A percentile compares a stretch with the other conserved stretches of the same genome.
These are phyloP conservation scores for Aurelia sp. DNA, from an alignment of 30 jellyfish, hydroid and myxozoan species.

Conservation along the genomic window DNA sequence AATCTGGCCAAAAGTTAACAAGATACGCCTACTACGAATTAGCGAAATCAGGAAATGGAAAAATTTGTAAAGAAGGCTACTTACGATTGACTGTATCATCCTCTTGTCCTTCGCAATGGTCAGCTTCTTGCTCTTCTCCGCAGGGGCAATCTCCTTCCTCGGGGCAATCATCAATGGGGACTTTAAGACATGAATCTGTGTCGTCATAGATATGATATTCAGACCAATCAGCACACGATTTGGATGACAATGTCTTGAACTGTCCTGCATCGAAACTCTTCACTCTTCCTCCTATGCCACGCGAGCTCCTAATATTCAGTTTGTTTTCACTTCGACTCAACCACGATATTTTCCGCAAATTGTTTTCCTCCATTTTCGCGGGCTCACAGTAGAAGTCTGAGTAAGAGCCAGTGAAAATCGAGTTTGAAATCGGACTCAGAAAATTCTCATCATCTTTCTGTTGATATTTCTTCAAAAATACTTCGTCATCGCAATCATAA, in stretches of 20 bases:
- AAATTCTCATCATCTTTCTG: neutral
- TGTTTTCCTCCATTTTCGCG: neutral
- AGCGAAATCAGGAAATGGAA: too few relatives aligned
- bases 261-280: slow-evolving; percentile 10
- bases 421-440: neutral
- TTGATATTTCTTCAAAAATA: neutral
- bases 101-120: neutral
- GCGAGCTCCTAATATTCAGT: neutral
- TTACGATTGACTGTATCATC: too few relatives aligned
- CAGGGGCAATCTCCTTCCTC: neutral
- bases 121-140: neutral
- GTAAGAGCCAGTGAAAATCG: slow-evolving; percentile 18
- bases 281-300: neutral
- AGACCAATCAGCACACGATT: neutral
- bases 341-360: neutral
- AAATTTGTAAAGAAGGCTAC: too few relatives aligned
- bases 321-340: slow-evolving; percentile 33
- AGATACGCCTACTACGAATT: too few relatives aligned
- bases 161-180: neutral
- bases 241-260: neutral
- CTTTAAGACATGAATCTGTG: slow-evolving; percentile 5
- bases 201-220: slow-evolving; percentile 8
- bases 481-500: neutral
- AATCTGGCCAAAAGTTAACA: too few relatives aligned
- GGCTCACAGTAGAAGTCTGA: slow-evolving; percentile 37